Base-by-base conservation (phyloP, 2,888 invertebrate species). In the Oscheius onirici region DNA sequence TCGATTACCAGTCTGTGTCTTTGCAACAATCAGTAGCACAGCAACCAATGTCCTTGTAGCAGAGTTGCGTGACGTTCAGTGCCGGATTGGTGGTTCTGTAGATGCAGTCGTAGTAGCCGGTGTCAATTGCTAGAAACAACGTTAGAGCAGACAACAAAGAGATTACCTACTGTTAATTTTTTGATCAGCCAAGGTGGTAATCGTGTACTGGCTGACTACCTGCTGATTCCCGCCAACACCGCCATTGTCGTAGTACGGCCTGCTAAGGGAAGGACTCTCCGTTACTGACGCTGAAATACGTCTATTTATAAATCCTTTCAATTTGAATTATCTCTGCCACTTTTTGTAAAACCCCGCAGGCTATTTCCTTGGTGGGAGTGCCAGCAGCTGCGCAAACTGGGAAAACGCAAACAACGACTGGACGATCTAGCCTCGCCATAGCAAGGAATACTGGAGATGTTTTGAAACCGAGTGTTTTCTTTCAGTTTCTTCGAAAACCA, bases 11-110 rank as follows among this genome's bases (percentile, higher is more conserved):
- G 40, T 78, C 73, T 17, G 72, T 71, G 65, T 82, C 79, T 22
- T 72, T 72, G 63, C 82, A 82, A 67, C 82, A 82, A 28, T 75
- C 80, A 26, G 66, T 74, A 0, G 75, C 76, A 70, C 82, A 80
- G 67, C 82, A 82, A 11, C 80, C 82, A 40, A 80, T 76, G 68
- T 82, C 82, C 73, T 77, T 80, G 71, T 80, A 80, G 51, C 82
- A 82, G 71, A 71, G 76, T 60, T 82, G 75, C 51, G 74, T 77
- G n/a, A 80, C 72, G 1, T 75, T 79, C 10, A 73, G 46, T 24
- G 72, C 74, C 15, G 74, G 63, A 55, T 78, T 78, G 17, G 67
- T 69, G 11, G 79, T 73, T 17, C 75, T 73, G 67, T 82, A 82
- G 10, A 78, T 72, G 49, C 82, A 82, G 28, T 82, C 82, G 61